Evolutionary conservation across 2,113 vertebrate species (phyloP).

Genomic region (Acanthochromis polyacanthus): DNA sequence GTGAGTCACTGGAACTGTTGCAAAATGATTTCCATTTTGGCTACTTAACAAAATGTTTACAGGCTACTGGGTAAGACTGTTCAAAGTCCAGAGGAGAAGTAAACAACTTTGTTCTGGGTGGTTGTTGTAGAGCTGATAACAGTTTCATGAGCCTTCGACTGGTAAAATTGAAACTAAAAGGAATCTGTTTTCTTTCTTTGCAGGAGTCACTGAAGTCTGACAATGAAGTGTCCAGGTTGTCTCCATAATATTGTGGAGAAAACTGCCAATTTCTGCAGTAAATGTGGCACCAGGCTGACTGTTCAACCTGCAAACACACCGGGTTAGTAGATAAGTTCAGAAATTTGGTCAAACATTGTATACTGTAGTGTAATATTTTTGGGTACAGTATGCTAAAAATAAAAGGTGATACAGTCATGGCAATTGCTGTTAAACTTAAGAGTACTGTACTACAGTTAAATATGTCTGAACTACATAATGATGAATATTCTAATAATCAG

Average conservation of each 20-base stretch:
- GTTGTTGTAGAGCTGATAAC: neutral
- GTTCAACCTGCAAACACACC: constrained; percentile 10
- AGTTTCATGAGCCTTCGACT: neutral
- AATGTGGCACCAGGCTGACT: constrained; percentile 60
- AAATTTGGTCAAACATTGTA: neutral
- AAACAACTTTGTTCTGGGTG: rapidly evolving
- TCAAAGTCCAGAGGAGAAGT: constrained; percentile 10
- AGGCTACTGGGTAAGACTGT: neutral
- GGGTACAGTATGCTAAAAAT: too few relatives aligned
- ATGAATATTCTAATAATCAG: too few relatives aligned
- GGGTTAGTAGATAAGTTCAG: constrained; percentile 41
- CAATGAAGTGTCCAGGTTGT: constrained; percentile 81
- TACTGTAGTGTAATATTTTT: too few relatives aligned
- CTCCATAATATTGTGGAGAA: constrained; percentile 22
- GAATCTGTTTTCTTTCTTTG: neutral
- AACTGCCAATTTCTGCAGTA: constrained; percentile 80
- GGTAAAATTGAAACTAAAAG: constrained; percentile 67
- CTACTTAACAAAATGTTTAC: neutral
- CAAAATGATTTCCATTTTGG: neutral
- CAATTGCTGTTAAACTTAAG: too few relatives aligned
- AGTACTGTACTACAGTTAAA: too few relatives aligned
- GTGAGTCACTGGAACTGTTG: neutral
- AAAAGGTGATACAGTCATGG: too few relatives aligned
- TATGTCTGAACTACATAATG: too few relatives aligned
- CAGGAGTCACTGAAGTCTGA: constrained; percentile 30